These are phyloP conservation scores for Holothuria glaberrima DNA, from an alignment of 35 echinoderm and acorn worm species.

Conservation along the genomic window DNA sequence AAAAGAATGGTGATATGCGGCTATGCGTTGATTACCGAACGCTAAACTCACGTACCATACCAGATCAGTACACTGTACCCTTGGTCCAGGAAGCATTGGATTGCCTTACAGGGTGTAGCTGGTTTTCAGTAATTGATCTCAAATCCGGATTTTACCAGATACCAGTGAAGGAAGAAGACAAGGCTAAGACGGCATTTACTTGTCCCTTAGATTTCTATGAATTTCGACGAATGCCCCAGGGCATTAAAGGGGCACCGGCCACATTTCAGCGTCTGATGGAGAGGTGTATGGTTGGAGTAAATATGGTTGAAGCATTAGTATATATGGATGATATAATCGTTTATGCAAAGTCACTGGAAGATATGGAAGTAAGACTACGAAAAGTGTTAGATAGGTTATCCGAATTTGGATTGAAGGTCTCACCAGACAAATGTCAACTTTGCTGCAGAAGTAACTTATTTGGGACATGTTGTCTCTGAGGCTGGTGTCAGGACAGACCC, in stretches of 20 bases:
- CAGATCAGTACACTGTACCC: conserved; percentile 73
- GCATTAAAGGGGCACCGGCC: conserved; percentile 69
- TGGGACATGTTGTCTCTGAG: too few species aligned
- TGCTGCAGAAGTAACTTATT: too few species aligned
- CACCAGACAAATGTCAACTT: too few species aligned
- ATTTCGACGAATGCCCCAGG: conserved; percentile 67
- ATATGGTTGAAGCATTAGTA: too few species aligned
- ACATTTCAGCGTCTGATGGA: conserved; percentile 83
- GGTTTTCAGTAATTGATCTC: conserved; percentile 84
- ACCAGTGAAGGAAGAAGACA: conserved; percentile 63
- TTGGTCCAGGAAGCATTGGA: conserved; percentile 73
- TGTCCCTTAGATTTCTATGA: conserved; percentile 74
- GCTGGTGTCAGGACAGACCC: too few species aligned
- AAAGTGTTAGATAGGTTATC: too few species aligned
- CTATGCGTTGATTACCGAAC: conserved; percentile 77
- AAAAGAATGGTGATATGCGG: conserved; percentile 73
- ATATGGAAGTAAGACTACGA: too few species aligned
- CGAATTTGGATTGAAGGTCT: too few species aligned
- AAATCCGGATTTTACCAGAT: conserved; percentile 84
- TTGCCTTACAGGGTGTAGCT: conserved; percentile 44
- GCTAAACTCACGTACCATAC: conserved; percentile 63
- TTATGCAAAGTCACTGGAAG: too few species aligned
- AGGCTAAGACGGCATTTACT: conserved; percentile 75
- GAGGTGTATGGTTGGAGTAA: conserved; percentile 65
- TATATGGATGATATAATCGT: too few species aligned